phyloP scores from a whole-genome alignment of 2,888 invertebrate genomes.

The Tachystola acroxantha region DNA sequence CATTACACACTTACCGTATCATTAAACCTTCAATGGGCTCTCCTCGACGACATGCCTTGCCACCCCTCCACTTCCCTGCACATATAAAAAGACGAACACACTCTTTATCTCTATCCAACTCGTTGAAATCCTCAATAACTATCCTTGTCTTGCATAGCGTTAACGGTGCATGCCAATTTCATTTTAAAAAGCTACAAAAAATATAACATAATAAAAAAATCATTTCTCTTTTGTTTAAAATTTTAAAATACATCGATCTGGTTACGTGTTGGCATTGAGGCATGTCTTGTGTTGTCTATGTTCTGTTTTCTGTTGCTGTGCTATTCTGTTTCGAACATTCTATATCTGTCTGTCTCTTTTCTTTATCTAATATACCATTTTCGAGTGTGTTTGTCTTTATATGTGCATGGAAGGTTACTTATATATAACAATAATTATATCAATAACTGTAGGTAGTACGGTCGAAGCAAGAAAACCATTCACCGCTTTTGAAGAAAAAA shows the following conservation, averaged over 20 bases:
- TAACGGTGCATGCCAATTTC: slow-evolving; percentile 71
- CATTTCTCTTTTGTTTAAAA: slow-evolving; percentile 7
- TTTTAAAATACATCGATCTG: slow-evolving; percentile 3
- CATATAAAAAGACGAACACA: slow-evolving; percentile 77
- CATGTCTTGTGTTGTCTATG: slow-evolving; percentile 8
- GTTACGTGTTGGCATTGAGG: slow-evolving; percentile 7
- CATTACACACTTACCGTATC: slow-evolving; percentile 32
- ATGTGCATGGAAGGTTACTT: slow-evolving; percentile 75
- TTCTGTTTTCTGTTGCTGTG: slow-evolving; percentile 14
- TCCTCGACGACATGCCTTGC: slow-evolving; percentile 17
- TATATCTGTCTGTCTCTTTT: slow-evolving; percentile 28
- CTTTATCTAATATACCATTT: slow-evolving; percentile 34
- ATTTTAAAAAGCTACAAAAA: slow-evolving; percentile 64
- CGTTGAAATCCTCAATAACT: slow-evolving; percentile 30
- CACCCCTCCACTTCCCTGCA: slow-evolving; percentile 62
- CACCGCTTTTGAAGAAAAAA: background rate
- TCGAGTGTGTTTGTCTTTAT: slow-evolving; percentile 77
- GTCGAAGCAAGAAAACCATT: slow-evolving; percentile 26
- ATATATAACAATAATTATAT: slow-evolving; percentile 37
- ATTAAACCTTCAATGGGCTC: slow-evolving; percentile 2
- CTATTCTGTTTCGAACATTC: slow-evolving; percentile 23
- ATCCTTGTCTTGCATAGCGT: slow-evolving; percentile 55
- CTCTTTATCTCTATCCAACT: slow-evolving; percentile 53
- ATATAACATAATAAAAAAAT: slow-evolving; percentile 17
- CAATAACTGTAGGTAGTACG: slow-evolving; percentile 46